Percentiles rank a stretch among this genome's conserved stretches.
phyloP scores from a whole-genome alignment of 2,797 vertebrate species.

The Microhierax caerulescens region DNA sequence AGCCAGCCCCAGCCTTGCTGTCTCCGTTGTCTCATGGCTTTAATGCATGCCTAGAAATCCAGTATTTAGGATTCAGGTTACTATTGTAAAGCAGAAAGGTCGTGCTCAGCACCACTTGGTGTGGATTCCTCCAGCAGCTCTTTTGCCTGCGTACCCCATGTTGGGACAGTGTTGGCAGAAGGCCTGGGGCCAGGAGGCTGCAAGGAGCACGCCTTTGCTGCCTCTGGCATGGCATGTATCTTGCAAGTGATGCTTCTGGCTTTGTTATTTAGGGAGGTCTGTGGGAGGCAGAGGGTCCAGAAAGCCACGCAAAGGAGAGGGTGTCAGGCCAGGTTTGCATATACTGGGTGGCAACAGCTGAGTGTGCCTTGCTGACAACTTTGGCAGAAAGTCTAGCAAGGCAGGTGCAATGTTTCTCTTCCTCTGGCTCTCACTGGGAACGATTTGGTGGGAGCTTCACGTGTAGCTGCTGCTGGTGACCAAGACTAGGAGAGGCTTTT shows the following conservation, averaged over 20 bases:
- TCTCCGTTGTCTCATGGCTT: constrained; percentile 68
- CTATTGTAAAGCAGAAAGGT: constrained; percentile 54
- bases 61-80: constrained; percentile 73
- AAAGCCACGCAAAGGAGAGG: not conserved
- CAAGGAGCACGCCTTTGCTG: not conserved
- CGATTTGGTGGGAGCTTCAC: not conserved
- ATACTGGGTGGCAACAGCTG: not conserved
- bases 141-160: constrained; percentile 31
- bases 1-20: constrained; percentile 49
- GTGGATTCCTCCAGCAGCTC: constrained; percentile 48
- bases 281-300: not conserved
- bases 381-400: not conserved
- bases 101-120: constrained; percentile 30
- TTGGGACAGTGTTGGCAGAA: not conserved
- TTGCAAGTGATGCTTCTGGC: not conserved
- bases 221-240: not conserved
- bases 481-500: not conserved
- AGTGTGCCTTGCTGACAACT: not conserved
- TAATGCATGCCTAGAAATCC: constrained; percentile 68
- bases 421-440: not conserved
- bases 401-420: not conserved
- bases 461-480: not conserved
- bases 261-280: not conserved
- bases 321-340: not conserved
- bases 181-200: not conserved